These are phyloP conservation scores for Aplocera efformata DNA, from an alignment of 2,888 invertebrate genomes.

Conservation along the genomic window DNA sequence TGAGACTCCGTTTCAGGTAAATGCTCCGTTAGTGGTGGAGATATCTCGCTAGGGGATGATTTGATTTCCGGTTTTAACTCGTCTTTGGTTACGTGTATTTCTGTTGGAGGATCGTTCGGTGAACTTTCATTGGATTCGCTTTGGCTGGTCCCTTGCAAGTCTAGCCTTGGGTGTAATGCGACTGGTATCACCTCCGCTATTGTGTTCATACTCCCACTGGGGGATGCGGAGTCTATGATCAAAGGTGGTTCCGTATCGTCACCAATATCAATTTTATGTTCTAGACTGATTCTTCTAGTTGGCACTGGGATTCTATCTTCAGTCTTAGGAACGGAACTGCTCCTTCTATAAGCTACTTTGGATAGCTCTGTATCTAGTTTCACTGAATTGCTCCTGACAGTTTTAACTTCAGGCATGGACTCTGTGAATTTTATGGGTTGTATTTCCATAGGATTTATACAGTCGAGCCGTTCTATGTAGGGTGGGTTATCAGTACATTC, in stretches of 20 bases:
- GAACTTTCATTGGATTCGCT: conserved; percentile 68
- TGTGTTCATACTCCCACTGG: conserved; percentile 68
- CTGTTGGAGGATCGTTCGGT: conserved; percentile 70
- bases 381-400: conserved; percentile 47
- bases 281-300: conserved; percentile 63
- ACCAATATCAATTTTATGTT: conserved; percentile 74
- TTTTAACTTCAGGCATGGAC: conserved; percentile 47
- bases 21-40: conserved; percentile 62
- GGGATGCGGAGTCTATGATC: conserved; percentile 70
- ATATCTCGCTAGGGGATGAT: conserved; percentile 71
- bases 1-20: conserved; percentile 56
- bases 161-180: conserved; percentile 59
- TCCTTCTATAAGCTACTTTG: conserved; percentile 67
- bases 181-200: conserved; percentile 73
- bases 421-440: conserved; percentile 54
- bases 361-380: conserved; percentile 64
- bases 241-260: conserved; percentile 75
- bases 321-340: conserved; percentile 68
- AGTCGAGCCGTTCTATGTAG: conserved; percentile 57
- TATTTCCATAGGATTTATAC: conserved; percentile 47
- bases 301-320: conserved; percentile 60
- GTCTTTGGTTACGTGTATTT: conserved; percentile 64
- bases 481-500: conserved; percentile 68
- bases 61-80: conserved; percentile 57
- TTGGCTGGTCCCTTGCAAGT: conserved; percentile 52